Evolutionary conservation across 2,113 vertebrate species (phyloP).

Genomic region (Chamaea fasciata): DNA sequence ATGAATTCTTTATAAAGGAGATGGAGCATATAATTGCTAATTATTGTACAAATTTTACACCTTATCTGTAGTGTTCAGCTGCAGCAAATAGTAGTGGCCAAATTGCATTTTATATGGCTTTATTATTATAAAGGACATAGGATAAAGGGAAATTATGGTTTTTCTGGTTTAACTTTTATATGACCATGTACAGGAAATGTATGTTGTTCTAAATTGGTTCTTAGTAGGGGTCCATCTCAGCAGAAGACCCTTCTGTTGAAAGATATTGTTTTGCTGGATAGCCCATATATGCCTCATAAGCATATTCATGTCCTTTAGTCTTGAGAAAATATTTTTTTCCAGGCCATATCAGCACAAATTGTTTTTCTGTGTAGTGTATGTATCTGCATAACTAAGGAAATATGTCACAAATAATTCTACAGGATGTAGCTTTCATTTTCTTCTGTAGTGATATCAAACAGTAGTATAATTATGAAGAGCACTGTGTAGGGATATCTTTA

Average conservation of each 20-base stretch:
- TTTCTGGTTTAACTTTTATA: background rate
- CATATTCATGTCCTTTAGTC: background rate
- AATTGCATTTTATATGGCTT: background rate
- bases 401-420: constrained; percentile 15
- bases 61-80: background rate
- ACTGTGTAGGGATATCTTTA: background rate
- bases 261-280: background rate
- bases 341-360: background rate
- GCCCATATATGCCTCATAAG: background rate
- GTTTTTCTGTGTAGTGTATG: background rate
- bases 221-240: background rate
- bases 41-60: background rate
- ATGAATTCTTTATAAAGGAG: background rate
- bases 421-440: constrained; percentile 18
- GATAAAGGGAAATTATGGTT: background rate
- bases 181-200: background rate
- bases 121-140: background rate
- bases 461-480: constrained; percentile 1
- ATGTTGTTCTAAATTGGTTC: background rate
- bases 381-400: constrained; percentile 37
- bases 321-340: background rate
- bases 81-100: background rate
- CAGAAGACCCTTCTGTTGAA: background rate
- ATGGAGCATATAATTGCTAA: background rate
- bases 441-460: background rate